phyloP scores from a whole-genome alignment of 2,113 vertebrate genomes.

The Brachyhypopomus gauderio region DNA sequence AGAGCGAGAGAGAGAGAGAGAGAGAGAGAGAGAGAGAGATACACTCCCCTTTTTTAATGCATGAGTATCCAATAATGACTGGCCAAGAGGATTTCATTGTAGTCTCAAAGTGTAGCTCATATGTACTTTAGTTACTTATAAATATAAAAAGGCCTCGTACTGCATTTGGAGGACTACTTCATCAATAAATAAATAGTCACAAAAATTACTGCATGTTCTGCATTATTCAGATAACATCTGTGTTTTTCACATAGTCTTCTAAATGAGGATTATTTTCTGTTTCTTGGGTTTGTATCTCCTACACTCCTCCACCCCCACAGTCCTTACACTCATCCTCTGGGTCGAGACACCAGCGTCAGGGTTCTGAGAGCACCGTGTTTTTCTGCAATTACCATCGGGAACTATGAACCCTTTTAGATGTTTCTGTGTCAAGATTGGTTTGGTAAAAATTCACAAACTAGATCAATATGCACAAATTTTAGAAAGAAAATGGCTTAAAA shows the following conservation, averaged over 20 bases:
- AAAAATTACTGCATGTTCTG: neutral
- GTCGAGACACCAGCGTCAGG: neutral
- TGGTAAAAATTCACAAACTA: constrained; percentile 18
- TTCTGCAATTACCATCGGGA: constrained; percentile 28
- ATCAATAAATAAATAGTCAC: constrained; percentile 6
- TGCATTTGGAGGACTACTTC: neutral
- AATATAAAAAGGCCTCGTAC: neutral
- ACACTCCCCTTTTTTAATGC: neutral
- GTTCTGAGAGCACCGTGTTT: constrained; percentile 12
- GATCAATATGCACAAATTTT: neutral
- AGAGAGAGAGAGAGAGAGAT: neutral
- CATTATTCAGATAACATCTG: constrained; percentile 14
- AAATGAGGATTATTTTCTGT: neutral
- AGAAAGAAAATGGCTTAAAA: constrained; percentile 15
- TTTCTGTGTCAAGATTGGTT: constrained; percentile 1
- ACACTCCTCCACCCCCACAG: constrained; percentile 12
- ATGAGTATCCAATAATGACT: neutral
- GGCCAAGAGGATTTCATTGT: neutral
- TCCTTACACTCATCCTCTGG: constrained; percentile 18
- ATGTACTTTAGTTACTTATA: constrained; percentile 4
- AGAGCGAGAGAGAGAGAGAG: neutral
- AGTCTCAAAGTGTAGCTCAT: neutral
- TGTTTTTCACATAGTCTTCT: constrained; percentile 19
- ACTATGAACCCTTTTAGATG: constrained; percentile 24
- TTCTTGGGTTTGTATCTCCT: constrained; percentile 5